Evolutionary conservation across 2,888 invertebrate genomes (phyloP).

Genomic region (Chromoteleia sp.): DNA sequence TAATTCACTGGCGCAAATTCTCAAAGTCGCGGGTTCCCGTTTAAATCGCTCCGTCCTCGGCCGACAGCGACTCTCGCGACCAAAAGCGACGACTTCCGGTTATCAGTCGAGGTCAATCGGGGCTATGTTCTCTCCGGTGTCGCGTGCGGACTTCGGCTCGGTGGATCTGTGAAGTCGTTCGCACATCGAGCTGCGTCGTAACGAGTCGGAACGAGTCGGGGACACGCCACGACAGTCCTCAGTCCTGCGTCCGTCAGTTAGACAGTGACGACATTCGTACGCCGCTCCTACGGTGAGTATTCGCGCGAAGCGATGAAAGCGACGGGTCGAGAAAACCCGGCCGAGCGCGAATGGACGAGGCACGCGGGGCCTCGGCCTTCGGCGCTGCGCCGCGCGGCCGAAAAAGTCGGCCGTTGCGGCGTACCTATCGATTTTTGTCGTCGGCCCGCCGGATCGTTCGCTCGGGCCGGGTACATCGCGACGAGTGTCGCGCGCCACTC

Average conservation of each 20-base stretch:
- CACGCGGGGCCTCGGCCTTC: neutral
- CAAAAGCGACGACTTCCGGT: conserved; percentile 54
- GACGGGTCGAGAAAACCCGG: too few species aligned
- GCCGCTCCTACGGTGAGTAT: conserved; percentile 25
- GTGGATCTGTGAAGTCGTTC: conserved; percentile 47
- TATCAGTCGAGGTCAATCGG: conserved; percentile 47
- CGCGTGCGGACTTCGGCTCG: conserved; percentile 33
- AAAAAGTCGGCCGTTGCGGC: conserved; percentile 72
- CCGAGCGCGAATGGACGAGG: neutral
- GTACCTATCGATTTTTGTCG: conserved; percentile 71
- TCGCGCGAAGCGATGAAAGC: too few species aligned
- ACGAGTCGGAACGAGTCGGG: conserved; percentile 7
- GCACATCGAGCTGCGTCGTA: conserved; percentile 43
- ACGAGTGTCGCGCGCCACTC: conserved; percentile 19
- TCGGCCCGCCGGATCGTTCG: conserved; percentile 23
- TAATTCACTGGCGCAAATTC: too few species aligned
- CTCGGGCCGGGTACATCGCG: conserved; percentile 31
- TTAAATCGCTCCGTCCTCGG: neutral
- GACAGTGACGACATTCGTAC: neutral
- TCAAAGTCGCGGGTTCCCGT: neutral
- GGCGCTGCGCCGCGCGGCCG: conserved; percentile 61
- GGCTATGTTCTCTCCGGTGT: conserved; percentile 49
- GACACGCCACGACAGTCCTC: conserved; percentile 13
- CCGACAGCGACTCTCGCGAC: conserved; percentile 16
- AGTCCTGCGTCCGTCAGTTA: conserved; percentile 15